A percentile compares a stretch with the other conserved stretches of the same genome.
These are phyloP conservation scores for Pangasius macronema DNA, from an alignment of 2,797 vertebrate species.

Conservation along the genomic window DNA sequence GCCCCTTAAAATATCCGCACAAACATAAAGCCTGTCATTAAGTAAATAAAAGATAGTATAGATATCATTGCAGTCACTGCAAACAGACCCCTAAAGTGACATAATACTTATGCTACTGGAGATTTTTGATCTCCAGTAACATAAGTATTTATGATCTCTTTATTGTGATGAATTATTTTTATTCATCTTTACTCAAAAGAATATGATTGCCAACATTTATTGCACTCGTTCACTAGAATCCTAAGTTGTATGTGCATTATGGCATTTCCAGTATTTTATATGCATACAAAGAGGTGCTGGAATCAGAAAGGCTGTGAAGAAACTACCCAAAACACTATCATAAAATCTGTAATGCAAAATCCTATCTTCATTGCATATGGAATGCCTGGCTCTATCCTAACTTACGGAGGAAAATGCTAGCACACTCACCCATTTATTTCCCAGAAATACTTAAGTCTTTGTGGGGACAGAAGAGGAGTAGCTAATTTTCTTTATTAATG, in stretches of 20 bases:
- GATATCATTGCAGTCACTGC: not conserved
- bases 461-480: not conserved
- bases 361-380: constrained; percentile 31
- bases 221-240: not conserved
- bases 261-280: not conserved
- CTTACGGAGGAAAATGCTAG: constrained; percentile 69
- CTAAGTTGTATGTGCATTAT: not conserved
- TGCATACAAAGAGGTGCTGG: not conserved
- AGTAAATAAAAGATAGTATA: not conserved
- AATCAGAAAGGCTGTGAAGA: not conserved
- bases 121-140: not conserved
- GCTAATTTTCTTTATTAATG: not conserved
- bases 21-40: not conserved
- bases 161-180: not conserved
- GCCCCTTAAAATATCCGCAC: not conserved
- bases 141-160: not conserved
- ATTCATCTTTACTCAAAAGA: not conserved
- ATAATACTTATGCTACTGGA: not conserved
- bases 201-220: not conserved
- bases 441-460: constrained; percentile 51
- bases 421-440: constrained; percentile 62
- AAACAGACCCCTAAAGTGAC: not conserved
- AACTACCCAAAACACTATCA: not conserved
- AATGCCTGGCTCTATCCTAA: constrained; percentile 63
- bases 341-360: not conserved